These are phyloP conservation scores for Microctenopoma lineatum DNA, from an alignment of 2,797 vertebrate genomes.

Conservation along the genomic window DNA sequence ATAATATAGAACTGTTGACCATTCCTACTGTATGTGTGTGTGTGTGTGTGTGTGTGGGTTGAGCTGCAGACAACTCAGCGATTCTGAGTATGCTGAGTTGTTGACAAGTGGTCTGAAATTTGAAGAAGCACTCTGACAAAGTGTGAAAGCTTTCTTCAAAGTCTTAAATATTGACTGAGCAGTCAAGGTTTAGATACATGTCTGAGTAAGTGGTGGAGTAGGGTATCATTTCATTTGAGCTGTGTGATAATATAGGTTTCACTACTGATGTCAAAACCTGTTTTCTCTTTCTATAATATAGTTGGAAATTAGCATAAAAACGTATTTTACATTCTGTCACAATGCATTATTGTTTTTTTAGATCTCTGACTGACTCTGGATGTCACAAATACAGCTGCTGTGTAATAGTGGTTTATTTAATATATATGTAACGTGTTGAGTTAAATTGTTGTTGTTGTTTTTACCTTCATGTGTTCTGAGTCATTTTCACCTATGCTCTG, in stretches of 20 bases:
- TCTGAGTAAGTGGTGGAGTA: too few species aligned
- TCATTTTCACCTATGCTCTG: not conserved
- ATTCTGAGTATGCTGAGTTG: not conserved
- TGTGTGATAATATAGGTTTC: too few species aligned
- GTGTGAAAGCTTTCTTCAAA: too few species aligned
- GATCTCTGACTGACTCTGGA: not conserved
- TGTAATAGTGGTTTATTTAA: slow-evolving; percentile 16
- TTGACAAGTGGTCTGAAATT: not conserved
- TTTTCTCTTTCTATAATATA: too few species aligned
- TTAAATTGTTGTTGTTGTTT: not conserved
- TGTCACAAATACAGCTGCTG: not conserved
- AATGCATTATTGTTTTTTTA: not conserved
- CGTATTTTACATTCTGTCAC: not conserved
- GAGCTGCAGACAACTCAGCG: not conserved
- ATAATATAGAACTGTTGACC: too few species aligned
- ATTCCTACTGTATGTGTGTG: too few species aligned
- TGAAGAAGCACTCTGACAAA: slow-evolving; percentile 7
- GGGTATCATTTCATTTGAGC: too few species aligned
- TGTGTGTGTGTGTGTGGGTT: not conserved
- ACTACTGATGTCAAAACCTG: too few species aligned
- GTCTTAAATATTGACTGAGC: too few species aligned
- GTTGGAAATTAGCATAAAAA: too few species aligned
- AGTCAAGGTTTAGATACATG: too few species aligned
- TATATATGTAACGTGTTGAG: not conserved
- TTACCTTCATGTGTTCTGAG: not conserved